Evolutionary conservation across 2,888 invertebrate species (phyloP), one percentile per base, ranked within the genome.

Genomic region (Folsomia candida): DNA sequence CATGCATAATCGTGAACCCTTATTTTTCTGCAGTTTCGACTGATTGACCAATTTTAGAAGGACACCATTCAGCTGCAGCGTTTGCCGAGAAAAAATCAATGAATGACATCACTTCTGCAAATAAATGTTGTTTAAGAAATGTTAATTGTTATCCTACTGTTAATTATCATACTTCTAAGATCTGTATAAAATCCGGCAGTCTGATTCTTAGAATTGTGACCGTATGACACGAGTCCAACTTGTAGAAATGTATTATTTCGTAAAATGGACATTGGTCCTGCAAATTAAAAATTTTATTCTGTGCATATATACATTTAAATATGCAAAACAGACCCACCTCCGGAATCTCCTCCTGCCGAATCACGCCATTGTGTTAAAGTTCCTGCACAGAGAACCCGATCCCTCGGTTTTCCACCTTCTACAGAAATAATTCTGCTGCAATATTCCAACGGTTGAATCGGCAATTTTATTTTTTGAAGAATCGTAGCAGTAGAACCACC

Each of bases 341-440:
- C 59, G 6, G 65, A 65, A 27, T 65, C 65, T 20, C 65, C 71
- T 58, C 14, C 1, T 28, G 73, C 70, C 1, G 71, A 68, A 63
- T 73, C 73, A 22, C 71, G 68, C 20, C n/a, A 65, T 25, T 26
- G 65, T 18, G 71, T 58, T 2, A 73, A 37, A 0, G 62, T 61
- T 47, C 71, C 71, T 20, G 73, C 71, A 66, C 71, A 73, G 2
- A 71, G 18, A 25, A 61, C 28, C 18, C 66, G 37, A 37, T 37
- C 37, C 37, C 6, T 37, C 6, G 37, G 6, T 14, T 14, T 9
- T 37, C 37, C 37, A 37, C 6, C 37, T n/a, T n/a, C n/a, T 4
- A 37, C 37, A 14, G 37, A 14, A 37, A 37, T 37, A 37, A 37
- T 37, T 37, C 14, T 37, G 14, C 14, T 37, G 37, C 37, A 37